Conservation (phyloP, 1,140 invertebrate species). For the Alviniconcha marisindica region DNA sequence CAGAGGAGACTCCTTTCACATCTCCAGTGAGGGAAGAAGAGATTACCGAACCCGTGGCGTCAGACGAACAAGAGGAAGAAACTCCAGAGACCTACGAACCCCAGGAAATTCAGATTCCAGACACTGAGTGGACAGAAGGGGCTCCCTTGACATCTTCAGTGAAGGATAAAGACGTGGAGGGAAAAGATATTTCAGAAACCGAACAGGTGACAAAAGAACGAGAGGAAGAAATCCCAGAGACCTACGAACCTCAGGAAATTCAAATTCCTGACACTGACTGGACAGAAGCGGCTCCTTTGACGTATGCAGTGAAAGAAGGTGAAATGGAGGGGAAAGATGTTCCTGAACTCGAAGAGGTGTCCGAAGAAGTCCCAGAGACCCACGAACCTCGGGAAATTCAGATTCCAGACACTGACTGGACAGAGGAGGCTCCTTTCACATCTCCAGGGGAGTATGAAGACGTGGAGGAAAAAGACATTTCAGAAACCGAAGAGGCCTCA, state of each 20-base stretch:
- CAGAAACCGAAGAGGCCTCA: background rate
- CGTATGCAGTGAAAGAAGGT: background rate
- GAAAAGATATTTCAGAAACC: background rate
- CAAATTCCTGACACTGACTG: background rate
- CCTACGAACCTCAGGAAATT: conserved; percentile 8
- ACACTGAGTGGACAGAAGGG: background rate
- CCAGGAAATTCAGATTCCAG: background rate
- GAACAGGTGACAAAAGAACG: background rate
- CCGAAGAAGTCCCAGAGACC: background rate
- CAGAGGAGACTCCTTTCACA: background rate
- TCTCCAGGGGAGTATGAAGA: background rate
- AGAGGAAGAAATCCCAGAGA: background rate
- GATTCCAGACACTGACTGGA: background rate
- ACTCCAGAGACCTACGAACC: background rate
- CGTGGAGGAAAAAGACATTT: background rate
- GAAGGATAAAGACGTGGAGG: background rate
- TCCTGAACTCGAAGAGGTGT: background rate
- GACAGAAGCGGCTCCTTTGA: background rate
- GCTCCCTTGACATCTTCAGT: background rate
- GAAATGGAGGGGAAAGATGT: background rate
- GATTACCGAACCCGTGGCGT: background rate
- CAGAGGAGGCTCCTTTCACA: background rate
- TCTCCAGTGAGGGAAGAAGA: background rate
- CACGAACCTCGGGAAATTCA: background rate
- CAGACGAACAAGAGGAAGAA: background rate